These are phyloP conservation scores for Drosophila fulvimacula DNA, from an alignment of 2,888 invertebrate genomes.

Conservation along the genomic window DNA sequence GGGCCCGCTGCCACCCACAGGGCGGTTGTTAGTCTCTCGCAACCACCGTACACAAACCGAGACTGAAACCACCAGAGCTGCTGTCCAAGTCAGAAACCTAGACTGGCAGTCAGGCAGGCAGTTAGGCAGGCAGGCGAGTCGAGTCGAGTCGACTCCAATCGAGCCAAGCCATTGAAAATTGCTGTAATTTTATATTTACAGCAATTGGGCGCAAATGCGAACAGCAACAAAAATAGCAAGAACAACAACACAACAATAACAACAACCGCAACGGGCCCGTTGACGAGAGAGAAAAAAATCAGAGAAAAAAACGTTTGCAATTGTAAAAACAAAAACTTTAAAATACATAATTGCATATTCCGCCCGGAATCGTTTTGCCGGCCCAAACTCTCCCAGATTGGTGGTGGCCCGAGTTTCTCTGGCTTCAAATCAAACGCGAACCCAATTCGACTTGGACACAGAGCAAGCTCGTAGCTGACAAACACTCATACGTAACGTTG, in stretches of 20 bases:
- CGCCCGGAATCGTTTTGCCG: slow-evolving; percentile 52
- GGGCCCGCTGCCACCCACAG: slow-evolving; percentile 79
- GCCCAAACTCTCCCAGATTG: slow-evolving; percentile 33
- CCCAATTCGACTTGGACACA: slow-evolving; percentile 52
- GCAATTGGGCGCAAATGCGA: slow-evolving; percentile 78
- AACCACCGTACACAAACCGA: slow-evolving; percentile 31
- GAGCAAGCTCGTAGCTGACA: slow-evolving; percentile 59
- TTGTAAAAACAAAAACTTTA: slow-evolving; percentile 79
- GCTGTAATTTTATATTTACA: slow-evolving; percentile 80
- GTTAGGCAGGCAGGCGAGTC: slow-evolving; percentile 12
- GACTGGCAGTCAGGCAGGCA: slow-evolving; percentile 22
- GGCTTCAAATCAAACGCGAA: slow-evolving; percentile 33
- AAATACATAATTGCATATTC: slow-evolving; percentile 81
- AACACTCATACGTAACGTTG: slow-evolving; percentile 77
- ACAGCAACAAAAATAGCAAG: slow-evolving; percentile 33
- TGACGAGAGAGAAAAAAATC: slow-evolving; percentile 6
- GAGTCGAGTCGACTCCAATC: slow-evolving; percentile 57
- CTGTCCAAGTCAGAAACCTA: slow-evolving; percentile 38
- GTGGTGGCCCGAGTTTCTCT: slow-evolving; percentile 14
- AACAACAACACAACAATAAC: slow-evolving; percentile 23
- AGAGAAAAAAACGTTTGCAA: slow-evolving; percentile 43
- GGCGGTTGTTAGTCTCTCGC: slow-evolving; percentile 67
- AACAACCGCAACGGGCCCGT: slow-evolving; percentile 34
- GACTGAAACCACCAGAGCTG: slow-evolving; percentile 53
- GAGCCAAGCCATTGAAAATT: slow-evolving; percentile 80